Percentiles rank a stretch among this genome's conserved stretches.
Conservation (phyloP, 2,888 invertebrate genomes). For the Athrips mouffetella region DNA sequence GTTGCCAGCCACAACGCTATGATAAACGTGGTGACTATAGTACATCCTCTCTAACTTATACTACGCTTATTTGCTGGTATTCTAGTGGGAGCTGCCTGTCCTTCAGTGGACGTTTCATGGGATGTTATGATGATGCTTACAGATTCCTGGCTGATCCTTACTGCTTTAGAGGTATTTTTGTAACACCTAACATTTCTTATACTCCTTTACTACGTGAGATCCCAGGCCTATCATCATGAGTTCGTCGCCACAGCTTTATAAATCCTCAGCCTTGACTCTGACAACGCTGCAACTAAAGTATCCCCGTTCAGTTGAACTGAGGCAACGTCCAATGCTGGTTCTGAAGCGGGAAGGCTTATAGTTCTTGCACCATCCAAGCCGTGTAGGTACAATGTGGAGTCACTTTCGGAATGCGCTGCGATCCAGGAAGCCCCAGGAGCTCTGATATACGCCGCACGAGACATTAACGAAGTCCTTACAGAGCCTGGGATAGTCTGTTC, state of each 20-base stretch:
- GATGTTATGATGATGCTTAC: too few species aligned
- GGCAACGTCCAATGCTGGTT: slow-evolving; percentile 83
- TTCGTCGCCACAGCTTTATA: slow-evolving; percentile 73
- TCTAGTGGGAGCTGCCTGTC: too few species aligned
- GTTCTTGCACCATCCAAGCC: slow-evolving; percentile 72
- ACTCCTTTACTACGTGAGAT: too few species aligned
- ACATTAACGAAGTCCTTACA: slow-evolving; percentile 81
- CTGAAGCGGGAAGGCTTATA: slow-evolving; percentile 78
- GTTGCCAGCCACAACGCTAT: too few species aligned
- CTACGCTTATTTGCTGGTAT: too few species aligned
- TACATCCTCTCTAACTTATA: too few species aligned
- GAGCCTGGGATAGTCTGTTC: slow-evolving; percentile 83
- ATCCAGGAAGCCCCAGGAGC: slow-evolving; percentile 79
- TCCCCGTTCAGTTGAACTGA: slow-evolving; percentile 75
- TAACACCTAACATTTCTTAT: too few species aligned
- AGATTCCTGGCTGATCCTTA: too few species aligned
- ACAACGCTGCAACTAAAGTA: slow-evolving; percentile 80
- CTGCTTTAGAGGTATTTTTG: too few species aligned
- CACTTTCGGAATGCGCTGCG: slow-evolving; percentile 86
- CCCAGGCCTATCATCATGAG: too few species aligned
- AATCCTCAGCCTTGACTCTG: slow-evolving; percentile 81
- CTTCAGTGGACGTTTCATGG: too few species aligned
- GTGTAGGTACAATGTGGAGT: slow-evolving; percentile 81
- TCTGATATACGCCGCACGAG: slow-evolving; percentile 80
- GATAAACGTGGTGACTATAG: too few species aligned